These are phyloP conservation scores for Caenorhabditis sp. DNA, from an alignment of 2,888 invertebrate genomes.

Conservation along the genomic window DNA sequence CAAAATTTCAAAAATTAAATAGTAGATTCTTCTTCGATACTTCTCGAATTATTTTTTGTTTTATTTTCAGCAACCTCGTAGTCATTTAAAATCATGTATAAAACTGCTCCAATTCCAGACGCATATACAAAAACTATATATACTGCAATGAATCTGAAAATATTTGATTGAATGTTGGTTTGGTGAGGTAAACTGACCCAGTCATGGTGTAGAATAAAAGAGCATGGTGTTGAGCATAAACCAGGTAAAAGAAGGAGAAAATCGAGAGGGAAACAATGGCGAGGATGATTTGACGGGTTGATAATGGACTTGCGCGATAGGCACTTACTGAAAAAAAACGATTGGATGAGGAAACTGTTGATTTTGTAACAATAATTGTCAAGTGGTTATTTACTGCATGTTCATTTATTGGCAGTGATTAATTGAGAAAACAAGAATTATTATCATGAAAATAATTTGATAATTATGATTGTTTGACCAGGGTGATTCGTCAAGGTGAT, in stretches of 20 bases:
- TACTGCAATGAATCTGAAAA: not conserved
- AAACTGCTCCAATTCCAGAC: not conserved
- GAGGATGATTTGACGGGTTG: conserved; percentile 36
- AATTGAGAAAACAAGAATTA: too few relatives aligned
- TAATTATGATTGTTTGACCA: too few relatives aligned
- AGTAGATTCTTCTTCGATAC: not conserved
- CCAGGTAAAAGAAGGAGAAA: conserved; percentile 48
- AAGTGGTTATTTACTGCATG: too few relatives aligned
- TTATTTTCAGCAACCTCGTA: not conserved
- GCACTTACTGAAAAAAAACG: conserved; percentile 13
- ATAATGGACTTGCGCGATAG: conserved; percentile 46
- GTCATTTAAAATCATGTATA: not conserved
- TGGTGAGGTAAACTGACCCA: conserved; percentile 43
- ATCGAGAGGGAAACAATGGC: conserved; percentile 38
- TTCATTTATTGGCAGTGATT: too few relatives aligned
- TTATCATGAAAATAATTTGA: too few relatives aligned
- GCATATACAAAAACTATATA: not conserved
- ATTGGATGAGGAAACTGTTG: too few relatives aligned
- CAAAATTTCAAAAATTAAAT: not conserved
- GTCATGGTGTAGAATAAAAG: conserved; percentile 52
- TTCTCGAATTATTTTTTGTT: not conserved
- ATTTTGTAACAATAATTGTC: too few relatives aligned
- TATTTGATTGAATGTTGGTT: too few relatives aligned
- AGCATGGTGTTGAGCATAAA: conserved; percentile 52
- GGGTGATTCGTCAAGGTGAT: too few relatives aligned